A percentile compares a stretch with the other conserved stretches of the same genome.
phyloP scores from a whole-genome alignment of 2,888 invertebrate genomes.

The Melinaea menophilus region DNA sequence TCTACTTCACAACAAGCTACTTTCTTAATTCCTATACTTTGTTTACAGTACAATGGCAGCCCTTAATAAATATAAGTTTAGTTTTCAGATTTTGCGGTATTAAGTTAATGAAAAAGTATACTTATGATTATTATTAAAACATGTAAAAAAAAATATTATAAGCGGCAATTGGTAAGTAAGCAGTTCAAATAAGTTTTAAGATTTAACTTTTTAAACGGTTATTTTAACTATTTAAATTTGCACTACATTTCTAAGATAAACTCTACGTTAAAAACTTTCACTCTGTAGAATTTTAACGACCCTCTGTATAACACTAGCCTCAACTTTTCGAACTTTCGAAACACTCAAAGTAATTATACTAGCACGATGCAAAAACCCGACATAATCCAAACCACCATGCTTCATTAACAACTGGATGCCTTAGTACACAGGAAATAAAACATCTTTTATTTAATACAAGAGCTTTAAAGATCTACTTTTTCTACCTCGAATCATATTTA shows the following conservation, averaged over 20 bases:
- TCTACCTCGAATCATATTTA: conserved; percentile 18
- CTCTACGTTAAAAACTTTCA: too few relatives aligned
- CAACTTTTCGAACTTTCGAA: conserved; percentile 42
- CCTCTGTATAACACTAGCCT: conserved; percentile 29
- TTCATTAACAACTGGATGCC: conserved; percentile 51
- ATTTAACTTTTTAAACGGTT: conserved; percentile 8
- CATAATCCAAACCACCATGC: conserved; percentile 48
- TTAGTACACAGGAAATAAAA: conserved; percentile 54
- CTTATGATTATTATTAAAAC: too few relatives aligned
- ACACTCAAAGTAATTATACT: conserved; percentile 52
- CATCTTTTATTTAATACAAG: conserved; percentile 42
- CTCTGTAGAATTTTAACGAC: too few relatives aligned
- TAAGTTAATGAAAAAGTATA: too few relatives aligned
- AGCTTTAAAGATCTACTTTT: conserved; percentile 48
- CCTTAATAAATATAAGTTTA: too few relatives aligned
- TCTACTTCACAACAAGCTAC: too few relatives aligned
- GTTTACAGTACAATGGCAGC: too few relatives aligned
- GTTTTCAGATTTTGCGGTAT: too few relatives aligned
- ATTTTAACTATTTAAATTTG: conserved; percentile 4
- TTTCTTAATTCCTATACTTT: too few relatives aligned
- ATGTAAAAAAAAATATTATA: too few relatives aligned
- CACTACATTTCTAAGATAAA: too few relatives aligned
- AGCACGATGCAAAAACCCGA: conserved; percentile 49
- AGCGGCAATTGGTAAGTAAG: background rate
- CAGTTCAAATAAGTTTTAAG: background rate